A percentile compares a stretch with the other conserved stretches of the same genome.
Conservation (phyloP, 1,140 invertebrate genomes). For the Dendrolimus kikuchii region DNA sequence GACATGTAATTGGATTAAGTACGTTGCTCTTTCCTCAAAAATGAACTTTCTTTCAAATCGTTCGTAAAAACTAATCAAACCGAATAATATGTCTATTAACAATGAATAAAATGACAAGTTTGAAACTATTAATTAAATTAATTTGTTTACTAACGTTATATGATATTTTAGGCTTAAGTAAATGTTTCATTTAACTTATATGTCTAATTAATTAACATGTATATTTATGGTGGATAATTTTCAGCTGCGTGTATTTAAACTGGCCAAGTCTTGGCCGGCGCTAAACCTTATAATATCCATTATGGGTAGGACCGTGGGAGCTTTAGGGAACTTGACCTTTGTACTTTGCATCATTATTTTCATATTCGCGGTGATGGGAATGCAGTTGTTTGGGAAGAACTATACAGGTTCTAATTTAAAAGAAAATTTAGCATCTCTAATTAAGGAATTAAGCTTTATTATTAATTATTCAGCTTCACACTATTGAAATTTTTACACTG, state of each 20-base stretch:
- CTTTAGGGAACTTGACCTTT: slow-evolving; percentile 97
- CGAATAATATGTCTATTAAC: too few relatives aligned
- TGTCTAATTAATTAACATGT: slow-evolving; percentile 9
- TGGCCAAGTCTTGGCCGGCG: slow-evolving; percentile 99
- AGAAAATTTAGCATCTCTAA: slow-evolving; percentile 67
- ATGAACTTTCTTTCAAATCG: too few relatives aligned
- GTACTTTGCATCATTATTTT: slow-evolving; percentile 98
- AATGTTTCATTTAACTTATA: too few relatives aligned
- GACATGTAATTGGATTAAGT: too few relatives aligned
- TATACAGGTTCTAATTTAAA: slow-evolving; percentile 82
- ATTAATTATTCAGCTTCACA: slow-evolving; percentile 67
- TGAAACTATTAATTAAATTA: too few relatives aligned
- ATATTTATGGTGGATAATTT: slow-evolving; percentile 70
- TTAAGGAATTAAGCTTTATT: slow-evolving; percentile 57
- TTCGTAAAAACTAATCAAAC: too few relatives aligned
- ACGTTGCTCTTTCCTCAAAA: too few relatives aligned
- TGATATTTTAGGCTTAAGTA: too few relatives aligned
- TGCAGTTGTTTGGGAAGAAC: slow-evolving; percentile 97
- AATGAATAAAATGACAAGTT: too few relatives aligned
- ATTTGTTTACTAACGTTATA: too few relatives aligned
- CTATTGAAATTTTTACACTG: slow-evolving; percentile 62
- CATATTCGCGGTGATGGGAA: slow-evolving; percentile 99
- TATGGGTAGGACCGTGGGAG: slow-evolving; percentile 98
- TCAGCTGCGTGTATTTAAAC: slow-evolving; percentile 98
- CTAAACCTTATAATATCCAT: slow-evolving; percentile 98